Evolutionary conservation across 1,140 invertebrate species (phyloP), one percentile per base, ranked within the genome.

Genomic region (Ruditapes philippinarum): DNA sequence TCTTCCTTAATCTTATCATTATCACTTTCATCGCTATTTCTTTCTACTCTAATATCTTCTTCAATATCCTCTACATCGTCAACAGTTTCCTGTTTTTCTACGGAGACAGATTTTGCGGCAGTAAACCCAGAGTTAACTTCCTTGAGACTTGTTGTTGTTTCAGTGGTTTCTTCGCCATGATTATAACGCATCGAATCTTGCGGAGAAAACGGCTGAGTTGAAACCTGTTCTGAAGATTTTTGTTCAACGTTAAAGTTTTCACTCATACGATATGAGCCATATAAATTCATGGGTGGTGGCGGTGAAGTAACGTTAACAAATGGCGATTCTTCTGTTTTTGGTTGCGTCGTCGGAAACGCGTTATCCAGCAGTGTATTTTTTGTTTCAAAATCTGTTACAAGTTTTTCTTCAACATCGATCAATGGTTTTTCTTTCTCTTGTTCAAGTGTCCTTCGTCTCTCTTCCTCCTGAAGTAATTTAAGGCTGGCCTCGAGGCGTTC

Each of bases 31-130:
- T 45, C n/a, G 5, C 22, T 22, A 28, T 45, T 22, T 1, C 22
- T 22, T 42, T 42, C 36, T 33, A 36, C 51, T 3, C 40, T 1
- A 45, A 81, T 65, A 40, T 81, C 79, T 42, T 81, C 79, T 14
- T 11, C 54, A 28, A 81, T 81, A 14, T 80, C 78, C 25, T 81
- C 79, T 57, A 81, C 60, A 40, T 81, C 79, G 3, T 81, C 79
- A 7, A 81, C 54, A 28, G 79, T 81, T 45, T 81, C 79, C 33
- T 81, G 79, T 81, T 81, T 62, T 57, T 60, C 33, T 38, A 60
- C 31, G 5, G 78, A 36, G 22, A 81, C 28, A 25, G 12, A 5
- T 22, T n/a, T 31, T 57, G 5, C 1, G 36, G 42, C 33, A 2
- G 9, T 49, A 62, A 3, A 28, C 12, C 31, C 2, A 42, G 22